Percentiles rank a stretch among this genome's conserved stretches.
Conservation (phyloP, 2,113 vertebrate genomes). For the Alces alces region DNA sequence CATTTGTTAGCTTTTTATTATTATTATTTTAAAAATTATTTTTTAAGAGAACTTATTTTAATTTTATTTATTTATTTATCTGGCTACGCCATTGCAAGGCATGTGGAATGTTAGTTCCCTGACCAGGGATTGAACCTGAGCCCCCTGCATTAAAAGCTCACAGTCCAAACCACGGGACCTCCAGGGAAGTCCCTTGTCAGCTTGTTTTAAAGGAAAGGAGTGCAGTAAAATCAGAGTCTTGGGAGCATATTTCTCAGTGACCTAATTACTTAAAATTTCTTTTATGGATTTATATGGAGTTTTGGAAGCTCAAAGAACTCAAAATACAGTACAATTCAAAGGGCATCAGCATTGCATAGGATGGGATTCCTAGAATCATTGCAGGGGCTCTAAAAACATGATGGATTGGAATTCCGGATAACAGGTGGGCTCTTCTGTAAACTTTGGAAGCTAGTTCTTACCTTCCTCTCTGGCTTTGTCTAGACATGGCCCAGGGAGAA, state of each 20-base stretch:
- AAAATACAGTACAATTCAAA: background rate
- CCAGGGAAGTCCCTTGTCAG: background rate
- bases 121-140: background rate
- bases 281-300: background rate
- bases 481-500: background rate
- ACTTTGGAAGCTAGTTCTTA: background rate
- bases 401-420: background rate
- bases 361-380: background rate
- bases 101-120: background rate
- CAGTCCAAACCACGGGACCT: background rate
- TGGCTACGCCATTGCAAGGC: background rate
- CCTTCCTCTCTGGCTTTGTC: background rate
- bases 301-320: background rate
- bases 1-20: background rate
- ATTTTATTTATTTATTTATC: background rate
- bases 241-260: background rate
- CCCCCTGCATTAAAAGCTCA: background rate
- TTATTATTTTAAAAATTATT: background rate
- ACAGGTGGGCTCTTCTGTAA: background rate
- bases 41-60: background rate
- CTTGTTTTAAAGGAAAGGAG: background rate
- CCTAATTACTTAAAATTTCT: background rate
- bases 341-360: background rate
- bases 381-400: background rate
- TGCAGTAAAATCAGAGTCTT: background rate